Percentiles rank a stretch among this genome's conserved stretches.
Evolutionary conservation across 2,113 vertebrate genomes (phyloP).

Genomic region (Notechis scutatus): DNA sequence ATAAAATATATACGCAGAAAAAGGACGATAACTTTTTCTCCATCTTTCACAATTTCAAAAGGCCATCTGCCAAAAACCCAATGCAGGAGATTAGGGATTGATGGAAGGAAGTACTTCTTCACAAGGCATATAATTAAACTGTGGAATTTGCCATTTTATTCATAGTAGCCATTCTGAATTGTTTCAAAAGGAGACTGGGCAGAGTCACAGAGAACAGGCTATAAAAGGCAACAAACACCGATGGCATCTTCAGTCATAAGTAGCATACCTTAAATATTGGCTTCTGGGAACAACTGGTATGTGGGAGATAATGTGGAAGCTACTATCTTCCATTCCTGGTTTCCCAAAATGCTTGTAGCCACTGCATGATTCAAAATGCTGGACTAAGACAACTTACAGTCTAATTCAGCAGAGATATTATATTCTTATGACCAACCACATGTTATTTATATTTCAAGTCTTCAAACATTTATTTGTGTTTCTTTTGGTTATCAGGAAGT

Average conservation of each 20-base stretch:
- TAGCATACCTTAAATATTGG: not conserved
- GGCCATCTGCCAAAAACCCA: not conserved
- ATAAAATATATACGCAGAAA: not conserved
- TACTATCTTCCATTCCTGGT: not conserved
- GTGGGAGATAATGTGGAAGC: not conserved
- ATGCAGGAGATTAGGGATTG: not conserved
- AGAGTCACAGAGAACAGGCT: not conserved
- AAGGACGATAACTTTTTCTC: not conserved
- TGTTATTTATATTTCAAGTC: not conserved
- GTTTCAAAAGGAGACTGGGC: not conserved
- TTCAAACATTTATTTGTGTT: not conserved
- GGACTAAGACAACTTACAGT: not conserved
- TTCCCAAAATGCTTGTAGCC: not conserved
- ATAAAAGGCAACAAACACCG: not conserved
- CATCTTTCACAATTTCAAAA: not conserved
- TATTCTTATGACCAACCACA: not conserved
- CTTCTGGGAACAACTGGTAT: not conserved
- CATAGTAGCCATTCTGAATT: not conserved
- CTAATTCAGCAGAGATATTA: not conserved
- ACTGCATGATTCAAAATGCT: not conserved
- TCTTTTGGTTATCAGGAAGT: not conserved
- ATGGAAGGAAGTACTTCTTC: not conserved
- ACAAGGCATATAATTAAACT: not conserved
- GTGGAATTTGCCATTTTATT: not conserved
- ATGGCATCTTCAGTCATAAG: not conserved